Evolutionary conservation across 1,140 invertebrate species (phyloP).

Genomic region (Drosophila pectinifera): DNA sequence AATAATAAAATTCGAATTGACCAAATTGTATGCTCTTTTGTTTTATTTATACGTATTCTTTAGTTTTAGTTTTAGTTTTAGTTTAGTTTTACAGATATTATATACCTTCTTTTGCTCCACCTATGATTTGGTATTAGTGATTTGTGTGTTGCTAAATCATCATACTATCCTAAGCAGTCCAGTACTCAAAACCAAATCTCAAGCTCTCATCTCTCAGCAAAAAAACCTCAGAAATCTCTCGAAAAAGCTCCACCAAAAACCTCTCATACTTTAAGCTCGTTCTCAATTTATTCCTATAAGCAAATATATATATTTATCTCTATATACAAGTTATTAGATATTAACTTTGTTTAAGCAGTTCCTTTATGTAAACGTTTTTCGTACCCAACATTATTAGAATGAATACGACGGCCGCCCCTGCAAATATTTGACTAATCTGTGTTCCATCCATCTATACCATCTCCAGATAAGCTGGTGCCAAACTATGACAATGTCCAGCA

Average conservation of each 20-base stretch:
- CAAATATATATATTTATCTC: slow-evolving; percentile 45
- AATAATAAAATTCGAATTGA: slow-evolving; percentile 56
- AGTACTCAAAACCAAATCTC: slow-evolving; percentile 30
- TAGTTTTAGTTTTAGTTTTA: slow-evolving; percentile 43
- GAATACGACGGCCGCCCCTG: slow-evolving; percentile 5
- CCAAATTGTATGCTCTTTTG: slow-evolving; percentile 55
- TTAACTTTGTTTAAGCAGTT: slow-evolving; percentile 61
- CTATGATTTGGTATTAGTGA: slow-evolving; percentile 47
- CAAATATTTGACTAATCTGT: slow-evolving; percentile 30
- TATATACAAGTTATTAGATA: slow-evolving; percentile 54
- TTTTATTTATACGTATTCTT: slow-evolving; percentile 55
- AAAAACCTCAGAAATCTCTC: slow-evolving; percentile 13
- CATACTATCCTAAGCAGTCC: slow-evolving; percentile 40
- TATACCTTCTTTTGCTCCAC: slow-evolving; percentile 29
- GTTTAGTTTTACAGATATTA: slow-evolving; percentile 33
- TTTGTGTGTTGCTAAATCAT: slow-evolving; percentile 44
- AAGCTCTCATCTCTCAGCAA: slow-evolving; percentile 36
- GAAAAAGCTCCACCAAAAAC: slow-evolving; percentile 18
- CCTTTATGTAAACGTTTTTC: slow-evolving; percentile 66
- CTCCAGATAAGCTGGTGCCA: slow-evolving; percentile 80
- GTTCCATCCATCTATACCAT: slow-evolving; percentile 52
- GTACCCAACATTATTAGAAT: slow-evolving; percentile 40
- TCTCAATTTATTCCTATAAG: slow-evolving; percentile 65
- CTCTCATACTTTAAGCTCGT: slow-evolving; percentile 71
- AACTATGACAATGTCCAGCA: slow-evolving; percentile 83